These are phyloP conservation scores for Brachionichthys hirsutus DNA, from an alignment of 2,113 vertebrate species.

Conservation along the genomic window DNA sequence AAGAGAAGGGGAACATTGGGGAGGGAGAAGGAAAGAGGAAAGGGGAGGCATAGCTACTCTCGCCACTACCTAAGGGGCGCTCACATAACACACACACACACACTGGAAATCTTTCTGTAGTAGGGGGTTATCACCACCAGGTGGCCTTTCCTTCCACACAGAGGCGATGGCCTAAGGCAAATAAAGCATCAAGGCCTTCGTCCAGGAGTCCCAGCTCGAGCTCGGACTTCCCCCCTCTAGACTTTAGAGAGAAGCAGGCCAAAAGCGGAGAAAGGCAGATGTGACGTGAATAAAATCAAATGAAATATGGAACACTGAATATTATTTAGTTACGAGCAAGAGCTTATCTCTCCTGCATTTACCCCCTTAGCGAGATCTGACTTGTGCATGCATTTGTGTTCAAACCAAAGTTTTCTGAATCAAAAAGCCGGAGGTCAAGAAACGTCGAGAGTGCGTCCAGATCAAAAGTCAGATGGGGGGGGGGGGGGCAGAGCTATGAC, in stretches of 20 bases:
- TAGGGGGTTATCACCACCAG: conserved; percentile 55
- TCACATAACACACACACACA: conserved; percentile 18
- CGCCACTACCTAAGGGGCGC: conserved; percentile 36
- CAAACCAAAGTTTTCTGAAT: conserved; percentile 43
- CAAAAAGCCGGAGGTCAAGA: conserved; percentile 25
- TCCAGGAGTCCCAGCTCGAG: conserved; percentile 66
- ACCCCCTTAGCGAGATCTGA: conserved; percentile 46
- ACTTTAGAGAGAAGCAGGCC: conserved; percentile 59
- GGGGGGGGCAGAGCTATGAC: conserved; percentile 7
- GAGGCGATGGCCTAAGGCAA: conserved; percentile 67
- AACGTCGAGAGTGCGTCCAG: conserved; percentile 18
- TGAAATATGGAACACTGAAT: conserved; percentile 58
- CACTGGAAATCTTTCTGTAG: conserved; percentile 25
- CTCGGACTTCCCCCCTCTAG: conserved; percentile 68
- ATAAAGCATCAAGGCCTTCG: conserved; percentile 73
- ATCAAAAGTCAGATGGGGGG: conserved; percentile 34
- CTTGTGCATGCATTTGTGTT: conserved; percentile 22
- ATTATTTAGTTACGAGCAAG: conserved; percentile 52
- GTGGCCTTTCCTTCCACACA: conserved; percentile 69
- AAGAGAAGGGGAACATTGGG: conserved; percentile 58
- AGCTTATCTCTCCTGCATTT: conserved; percentile 53
- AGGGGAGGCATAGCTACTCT: conserved; percentile 32
- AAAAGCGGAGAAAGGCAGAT: conserved; percentile 51
- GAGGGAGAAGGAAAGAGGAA: conserved; percentile 49
- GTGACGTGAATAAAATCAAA: conserved; percentile 61